These are phyloP conservation scores for Microctenopoma lineatum DNA, from an alignment of 2,797 vertebrate genomes.

Conservation along the genomic window DNA sequence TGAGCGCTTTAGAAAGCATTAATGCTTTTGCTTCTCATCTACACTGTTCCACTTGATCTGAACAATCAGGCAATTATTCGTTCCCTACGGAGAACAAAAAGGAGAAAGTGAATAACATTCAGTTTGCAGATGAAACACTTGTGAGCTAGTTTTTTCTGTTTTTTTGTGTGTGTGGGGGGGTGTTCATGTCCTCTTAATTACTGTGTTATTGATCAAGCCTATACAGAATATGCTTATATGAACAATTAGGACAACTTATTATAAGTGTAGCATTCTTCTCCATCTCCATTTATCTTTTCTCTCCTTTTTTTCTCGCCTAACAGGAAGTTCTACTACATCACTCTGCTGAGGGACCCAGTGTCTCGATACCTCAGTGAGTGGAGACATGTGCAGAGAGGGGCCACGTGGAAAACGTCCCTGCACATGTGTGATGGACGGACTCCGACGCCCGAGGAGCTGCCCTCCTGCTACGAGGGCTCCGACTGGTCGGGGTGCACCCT, in stretches of 20 bases:
- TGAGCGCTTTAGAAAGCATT: neutral
- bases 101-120: neutral
- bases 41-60: constrained; percentile 1
- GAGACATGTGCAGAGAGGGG: constrained; percentile 96
- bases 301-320: neutral
- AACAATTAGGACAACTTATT: neutral
- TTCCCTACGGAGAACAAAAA: neutral
- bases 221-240: constrained; percentile 3
- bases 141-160: neutral
- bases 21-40: neutral
- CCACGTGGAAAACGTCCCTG: constrained; percentile 97
- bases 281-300: neutral
- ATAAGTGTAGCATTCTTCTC: neutral
- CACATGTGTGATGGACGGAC: constrained; percentile 99
- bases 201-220: neutral
- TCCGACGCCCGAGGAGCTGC: constrained; percentile 94
- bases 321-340: constrained; percentile 99
- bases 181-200: neutral
- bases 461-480: constrained; percentile 94
- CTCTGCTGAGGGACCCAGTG: constrained; percentile 94
- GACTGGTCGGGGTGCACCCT: constrained; percentile 98
- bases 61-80: neutral
- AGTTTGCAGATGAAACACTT: neutral
- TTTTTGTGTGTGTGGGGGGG: neutral
- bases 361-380: constrained; percentile 98